phyloP scores from a whole-genome alignment of 1,140 invertebrate genomes.

The Tetramorium alpestre region DNA sequence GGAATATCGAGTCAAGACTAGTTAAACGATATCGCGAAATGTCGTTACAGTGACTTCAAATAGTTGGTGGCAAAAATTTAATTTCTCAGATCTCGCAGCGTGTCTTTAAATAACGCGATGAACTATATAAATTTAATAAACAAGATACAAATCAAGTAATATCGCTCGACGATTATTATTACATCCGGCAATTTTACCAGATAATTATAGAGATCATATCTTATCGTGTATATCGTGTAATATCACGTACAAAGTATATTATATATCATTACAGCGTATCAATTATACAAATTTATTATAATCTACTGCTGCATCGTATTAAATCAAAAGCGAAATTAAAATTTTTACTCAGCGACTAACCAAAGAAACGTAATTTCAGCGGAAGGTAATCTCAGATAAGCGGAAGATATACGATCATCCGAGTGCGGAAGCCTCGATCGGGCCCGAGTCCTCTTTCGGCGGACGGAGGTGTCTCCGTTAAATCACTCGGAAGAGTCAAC shows the following conservation, averaged over 20 bases:
- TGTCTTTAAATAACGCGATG: neutral
- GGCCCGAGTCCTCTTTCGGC: neutral
- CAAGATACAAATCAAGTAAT: neutral
- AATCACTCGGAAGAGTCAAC: slow-evolving; percentile 62
- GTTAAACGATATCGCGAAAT: slow-evolving; percentile 1
- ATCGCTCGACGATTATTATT: neutral
- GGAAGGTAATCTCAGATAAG: slow-evolving; percentile 24
- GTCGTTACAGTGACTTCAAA: neutral
- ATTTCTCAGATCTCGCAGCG: neutral
- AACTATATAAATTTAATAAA: neutral
- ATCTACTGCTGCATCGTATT: too few species aligned
- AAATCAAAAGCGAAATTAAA: neutral
- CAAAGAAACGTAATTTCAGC: neutral
- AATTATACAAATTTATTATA: neutral
- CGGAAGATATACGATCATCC: slow-evolving; percentile 31
- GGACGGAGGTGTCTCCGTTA: slow-evolving; percentile 20
- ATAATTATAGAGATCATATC: neutral
- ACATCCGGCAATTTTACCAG: neutral
- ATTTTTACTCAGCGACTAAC: neutral
- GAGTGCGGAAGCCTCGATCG: slow-evolving; percentile 16
- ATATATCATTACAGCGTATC: neutral
- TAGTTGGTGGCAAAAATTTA: neutral
- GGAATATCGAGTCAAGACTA: neutral
- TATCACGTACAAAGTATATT: neutral
- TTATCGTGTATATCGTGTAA: neutral